Evolutionary conservation across 2,113 vertebrate species (phyloP).

Genomic region (Brachionichthys hirsutus): DNA sequence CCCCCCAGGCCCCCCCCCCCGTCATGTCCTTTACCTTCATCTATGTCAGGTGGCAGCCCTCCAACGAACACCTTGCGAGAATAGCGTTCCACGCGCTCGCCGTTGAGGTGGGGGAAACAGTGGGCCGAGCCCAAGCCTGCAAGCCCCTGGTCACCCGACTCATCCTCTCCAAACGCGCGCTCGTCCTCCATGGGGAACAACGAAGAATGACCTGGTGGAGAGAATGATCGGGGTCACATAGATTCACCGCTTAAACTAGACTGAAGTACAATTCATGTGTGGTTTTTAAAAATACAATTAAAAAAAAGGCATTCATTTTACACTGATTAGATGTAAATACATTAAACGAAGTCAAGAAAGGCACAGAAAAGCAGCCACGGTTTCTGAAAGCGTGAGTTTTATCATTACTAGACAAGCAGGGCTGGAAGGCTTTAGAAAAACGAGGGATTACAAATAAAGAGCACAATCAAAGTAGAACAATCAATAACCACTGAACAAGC

Average conservation of each 20-base stretch:
- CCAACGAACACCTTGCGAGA: slow-evolving; percentile 98
- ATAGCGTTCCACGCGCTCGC: slow-evolving; percentile 93
- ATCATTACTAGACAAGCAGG: slow-evolving; percentile 2
- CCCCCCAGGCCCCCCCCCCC: not conserved
- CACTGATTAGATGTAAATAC: slow-evolving; percentile 22
- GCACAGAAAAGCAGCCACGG: slow-evolving; percentile 23
- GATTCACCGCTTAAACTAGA: not conserved
- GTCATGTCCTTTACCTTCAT: slow-evolving; percentile 85
- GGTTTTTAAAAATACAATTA: not conserved
- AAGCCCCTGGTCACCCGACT: slow-evolving; percentile 89
- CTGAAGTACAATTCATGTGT: not conserved
- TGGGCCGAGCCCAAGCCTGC: slow-evolving; percentile 92
- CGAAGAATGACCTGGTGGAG: slow-evolving; percentile 87
- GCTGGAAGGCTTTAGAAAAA: slow-evolving; percentile 2
- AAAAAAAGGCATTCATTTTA: slow-evolving; percentile 6
- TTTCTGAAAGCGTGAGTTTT: slow-evolving; percentile 14
- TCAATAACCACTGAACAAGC: slow-evolving; percentile 21
- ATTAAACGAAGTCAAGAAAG: slow-evolving; percentile 4
- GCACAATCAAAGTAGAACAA: slow-evolving; percentile 13
- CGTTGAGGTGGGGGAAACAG: slow-evolving; percentile 97
- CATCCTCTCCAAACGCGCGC: slow-evolving; percentile 90
- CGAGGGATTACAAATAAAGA: not conserved
- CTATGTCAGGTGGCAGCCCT: slow-evolving; percentile 95
- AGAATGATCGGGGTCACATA: slow-evolving; percentile 16
- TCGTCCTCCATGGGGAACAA: slow-evolving; percentile 98